Evolutionary conservation across 2,113 vertebrate genomes (phyloP).

Genomic region (Progne subis): DNA sequence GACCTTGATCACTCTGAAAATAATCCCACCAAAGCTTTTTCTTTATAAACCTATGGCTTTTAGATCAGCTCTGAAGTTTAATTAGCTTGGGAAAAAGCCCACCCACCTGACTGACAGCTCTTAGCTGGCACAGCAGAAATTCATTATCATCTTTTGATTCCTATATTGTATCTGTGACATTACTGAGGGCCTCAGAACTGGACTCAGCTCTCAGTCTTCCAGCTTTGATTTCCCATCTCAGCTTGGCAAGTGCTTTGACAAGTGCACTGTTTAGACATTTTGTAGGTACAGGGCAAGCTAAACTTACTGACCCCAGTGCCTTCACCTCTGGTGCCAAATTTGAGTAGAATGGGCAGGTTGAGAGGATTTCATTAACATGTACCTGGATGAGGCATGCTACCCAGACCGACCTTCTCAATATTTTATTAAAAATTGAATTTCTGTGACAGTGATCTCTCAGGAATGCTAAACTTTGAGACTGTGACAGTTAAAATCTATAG

Average conservation of each 20-base stretch:
- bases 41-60: constrained; percentile 11
- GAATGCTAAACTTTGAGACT: neutral
- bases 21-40: constrained; percentile 38
- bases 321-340: neutral
- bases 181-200: neutral
- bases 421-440: constrained; percentile 1
- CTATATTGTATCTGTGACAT: neutral
- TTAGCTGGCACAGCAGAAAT: neutral
- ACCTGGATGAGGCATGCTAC: neutral
- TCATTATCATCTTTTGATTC: neutral
- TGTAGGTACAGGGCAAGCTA: neutral
- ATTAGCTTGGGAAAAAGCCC: constrained; percentile 8
- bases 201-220: neutral
- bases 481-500: neutral
- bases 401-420: neutral
- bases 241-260: neutral
- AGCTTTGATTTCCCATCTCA: neutral
- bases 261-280: neutral
- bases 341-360: neutral
- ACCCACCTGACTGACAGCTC: neutral
- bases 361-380: neutral
- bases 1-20: constrained; percentile 24
- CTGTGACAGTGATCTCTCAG: neutral
- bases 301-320: neutral
- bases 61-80: constrained; percentile 14